Percentiles rank a stretch among this genome's conserved stretches.
phyloP scores from a whole-genome alignment of 2,797 vertebrate genomes.

The Notoglanidium macrostoma region DNA sequence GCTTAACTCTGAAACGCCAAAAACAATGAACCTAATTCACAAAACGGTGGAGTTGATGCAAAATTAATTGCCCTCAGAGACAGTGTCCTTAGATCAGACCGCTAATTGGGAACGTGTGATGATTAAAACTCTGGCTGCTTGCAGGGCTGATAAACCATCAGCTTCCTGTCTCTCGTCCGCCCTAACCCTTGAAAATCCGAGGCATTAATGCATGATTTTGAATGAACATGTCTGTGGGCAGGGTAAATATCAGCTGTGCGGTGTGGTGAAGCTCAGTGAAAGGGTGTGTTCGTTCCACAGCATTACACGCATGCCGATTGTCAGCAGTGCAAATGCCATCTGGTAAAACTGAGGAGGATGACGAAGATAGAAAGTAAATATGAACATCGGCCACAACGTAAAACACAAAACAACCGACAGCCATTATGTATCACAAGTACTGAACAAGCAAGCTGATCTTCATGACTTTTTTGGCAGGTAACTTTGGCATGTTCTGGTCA shows the following conservation, averaged over 20 bases:
- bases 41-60: neutral
- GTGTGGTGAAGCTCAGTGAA: neutral
- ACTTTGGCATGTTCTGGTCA: neutral
- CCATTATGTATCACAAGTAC: neutral
- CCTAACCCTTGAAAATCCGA: neutral
- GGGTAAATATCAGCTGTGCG: conserved; percentile 26
- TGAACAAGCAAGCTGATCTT: neutral
- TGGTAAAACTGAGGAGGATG: neutral
- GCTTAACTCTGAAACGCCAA: neutral
- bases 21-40: neutral
- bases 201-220: neutral
- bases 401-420: neutral
- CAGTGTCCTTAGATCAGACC: conserved; percentile 22
- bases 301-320: neutral
- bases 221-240: neutral
- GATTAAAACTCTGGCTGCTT: neutral
- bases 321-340: neutral
- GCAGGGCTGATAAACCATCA: neutral
- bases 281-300: neutral
- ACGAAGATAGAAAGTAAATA: neutral
- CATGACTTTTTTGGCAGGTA: neutral
- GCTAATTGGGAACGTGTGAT: neutral
- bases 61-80: conserved; percentile 30
- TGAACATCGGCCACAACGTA: neutral
- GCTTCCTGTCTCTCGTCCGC: neutral